Conservation (phyloP, 2,888 invertebrate genomes). For the Agrochola lota region DNA sequence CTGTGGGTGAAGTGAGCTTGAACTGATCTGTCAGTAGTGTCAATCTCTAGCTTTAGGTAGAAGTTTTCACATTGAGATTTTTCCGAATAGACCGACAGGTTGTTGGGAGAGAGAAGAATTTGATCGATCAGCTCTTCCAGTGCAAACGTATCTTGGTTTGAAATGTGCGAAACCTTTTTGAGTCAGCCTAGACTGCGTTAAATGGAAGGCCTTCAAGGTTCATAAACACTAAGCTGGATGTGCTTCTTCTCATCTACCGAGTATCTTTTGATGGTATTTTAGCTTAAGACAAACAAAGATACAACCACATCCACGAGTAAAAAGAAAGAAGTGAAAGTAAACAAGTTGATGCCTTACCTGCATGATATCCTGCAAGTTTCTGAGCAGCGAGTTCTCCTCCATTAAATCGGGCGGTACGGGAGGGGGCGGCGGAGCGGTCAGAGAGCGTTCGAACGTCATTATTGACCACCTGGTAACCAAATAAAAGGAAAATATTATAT, state of each 20-base stretch:
- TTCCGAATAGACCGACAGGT: neutral
- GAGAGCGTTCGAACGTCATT: conserved; percentile 96
- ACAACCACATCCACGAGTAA: neutral
- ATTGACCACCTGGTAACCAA: conserved; percentile 95
- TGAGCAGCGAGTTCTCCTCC: conserved; percentile 92
- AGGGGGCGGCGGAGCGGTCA: conserved; percentile 91
- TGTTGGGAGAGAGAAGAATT: neutral
- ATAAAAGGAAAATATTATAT: neutral
- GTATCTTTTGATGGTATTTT: neutral
- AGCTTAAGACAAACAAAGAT: neutral
- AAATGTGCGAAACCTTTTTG: neutral
- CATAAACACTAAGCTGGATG: too few relatives aligned
- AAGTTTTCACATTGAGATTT: neutral
- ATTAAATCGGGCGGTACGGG: conserved; percentile 87
- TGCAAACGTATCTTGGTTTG: neutral
- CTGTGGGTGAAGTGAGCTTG: neutral
- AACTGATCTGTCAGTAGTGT: neutral
- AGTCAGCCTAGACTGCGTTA: neutral
- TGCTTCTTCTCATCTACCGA: neutral
- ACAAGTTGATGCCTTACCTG: conserved; percentile 80
- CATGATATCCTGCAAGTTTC: conserved; percentile 96
- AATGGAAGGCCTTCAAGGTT: neutral
- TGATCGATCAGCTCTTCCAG: neutral
- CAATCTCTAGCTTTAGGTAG: neutral
- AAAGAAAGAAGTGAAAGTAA: neutral